Evolutionary conservation across 2,797 vertebrate species (phyloP).

Genomic region (Amazona finschi): DNA sequence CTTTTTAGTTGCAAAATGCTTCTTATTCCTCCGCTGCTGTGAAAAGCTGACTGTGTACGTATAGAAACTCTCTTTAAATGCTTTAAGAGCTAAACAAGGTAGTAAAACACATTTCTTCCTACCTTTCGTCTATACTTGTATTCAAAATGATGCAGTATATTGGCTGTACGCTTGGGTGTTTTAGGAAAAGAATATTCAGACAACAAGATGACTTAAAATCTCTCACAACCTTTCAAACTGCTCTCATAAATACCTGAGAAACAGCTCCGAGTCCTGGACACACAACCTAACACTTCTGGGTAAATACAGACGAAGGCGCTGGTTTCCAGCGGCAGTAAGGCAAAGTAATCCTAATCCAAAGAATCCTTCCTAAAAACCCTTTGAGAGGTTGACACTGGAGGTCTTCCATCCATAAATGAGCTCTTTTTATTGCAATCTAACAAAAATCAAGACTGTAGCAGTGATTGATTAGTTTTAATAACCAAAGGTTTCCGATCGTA

Average conservation of each 20-base stretch:
- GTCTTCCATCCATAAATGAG: conserved; percentile 40
- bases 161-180: neutral
- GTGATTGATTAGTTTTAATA: conserved; percentile 76
- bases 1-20: neutral
- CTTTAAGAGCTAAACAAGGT: neutral
- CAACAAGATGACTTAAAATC: neutral
- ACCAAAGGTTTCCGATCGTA: conserved; percentile 64
- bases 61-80: neutral
- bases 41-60: neutral
- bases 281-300: neutral
- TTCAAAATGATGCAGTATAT: neutral
- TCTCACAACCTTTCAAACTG: neutral
- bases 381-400: conserved; percentile 3
- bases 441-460: conserved; percentile 64
- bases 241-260: neutral
- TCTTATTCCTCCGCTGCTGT: neutral
- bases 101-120: neutral
- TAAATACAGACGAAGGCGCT: neutral
- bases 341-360: neutral
- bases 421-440: conserved; percentile 64
- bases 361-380: neutral
- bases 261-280: neutral
- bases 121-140: neutral
- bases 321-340: neutral
- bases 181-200: neutral